Evolutionary conservation across 2,113 vertebrate genomes (phyloP), one percentile per base, ranked within the genome.

Genomic region (Brachyistius frenatus): DNA sequence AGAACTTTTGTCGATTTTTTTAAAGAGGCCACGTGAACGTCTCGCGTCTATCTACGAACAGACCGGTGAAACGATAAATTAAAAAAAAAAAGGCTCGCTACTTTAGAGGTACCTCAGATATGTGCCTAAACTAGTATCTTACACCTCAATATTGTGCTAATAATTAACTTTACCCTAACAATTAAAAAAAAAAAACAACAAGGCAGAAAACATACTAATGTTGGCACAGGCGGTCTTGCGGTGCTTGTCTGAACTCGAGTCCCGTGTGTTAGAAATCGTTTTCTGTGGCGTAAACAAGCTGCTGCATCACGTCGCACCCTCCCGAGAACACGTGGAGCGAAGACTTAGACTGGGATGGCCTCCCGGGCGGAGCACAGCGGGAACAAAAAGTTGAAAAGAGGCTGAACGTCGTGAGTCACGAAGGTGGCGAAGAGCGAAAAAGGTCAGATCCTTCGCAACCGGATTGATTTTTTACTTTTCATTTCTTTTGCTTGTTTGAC

Each of bases 301-400:
- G 11, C 46, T 56, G 33, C 13, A 31, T 11, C 57, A 23, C 7
- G 31, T 11, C 49, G 53, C 53, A 32, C 73, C 55, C 1, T 0
- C 30, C 36, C 61, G 74, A 33, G 30, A 60, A 67, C 53, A 37
- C 50, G 35, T 39, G 65, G 50, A 58, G 39, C 44, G 32, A 44
- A 50, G 50, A 55, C 14, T 39, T 41, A 71, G 16, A 23, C 23
- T 23, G 23, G 23, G 32, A 2, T 71, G 30, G 31, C 52, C 61
- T 71, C 68, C 64, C 56, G 31, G 37, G 50, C 23, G 50, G 50
- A 63, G 39, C n/a, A 15, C 37, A 23, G 10, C 46, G 31, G 37
- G 46, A 46, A 65, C 60, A 33, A 64, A 63, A 23, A 55, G 57
- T 32, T 35, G 23, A 37, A 49, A 36, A 35, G 23, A 44, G 54